These are phyloP conservation scores for Psettodes erumei DNA, from an alignment of 2,113 vertebrate genomes.

Conservation along the genomic window DNA sequence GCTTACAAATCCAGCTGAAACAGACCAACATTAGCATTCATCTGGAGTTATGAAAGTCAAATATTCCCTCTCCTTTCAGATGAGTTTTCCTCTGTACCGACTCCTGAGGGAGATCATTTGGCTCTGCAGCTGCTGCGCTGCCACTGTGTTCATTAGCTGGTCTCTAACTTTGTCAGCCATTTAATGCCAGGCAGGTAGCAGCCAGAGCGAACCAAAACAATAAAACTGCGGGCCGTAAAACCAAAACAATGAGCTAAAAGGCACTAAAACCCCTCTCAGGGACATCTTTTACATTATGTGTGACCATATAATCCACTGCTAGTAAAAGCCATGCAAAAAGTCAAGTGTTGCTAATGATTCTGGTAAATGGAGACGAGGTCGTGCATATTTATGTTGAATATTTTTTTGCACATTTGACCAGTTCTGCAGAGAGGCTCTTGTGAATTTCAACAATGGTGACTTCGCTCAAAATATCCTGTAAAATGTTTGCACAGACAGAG, in stretches of 20 bases:
- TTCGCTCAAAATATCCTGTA: background rate
- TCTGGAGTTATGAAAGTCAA: background rate
- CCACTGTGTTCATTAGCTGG: too few relatives aligned
- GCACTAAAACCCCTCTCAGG: background rate
- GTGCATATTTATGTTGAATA: background rate
- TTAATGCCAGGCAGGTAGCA: background rate
- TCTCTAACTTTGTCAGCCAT: background rate
- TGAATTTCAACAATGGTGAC: too few relatives aligned
- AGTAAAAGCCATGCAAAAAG: background rate
- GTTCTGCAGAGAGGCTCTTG: background rate
- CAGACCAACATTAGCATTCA: background rate
- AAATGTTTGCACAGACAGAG: conserved; percentile 4
- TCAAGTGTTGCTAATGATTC: too few relatives aligned
- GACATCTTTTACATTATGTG: background rate
- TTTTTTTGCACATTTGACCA: background rate
- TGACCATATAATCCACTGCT: background rate
- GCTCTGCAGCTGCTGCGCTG: background rate
- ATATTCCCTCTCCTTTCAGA: background rate
- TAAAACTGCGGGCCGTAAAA: too few relatives aligned
- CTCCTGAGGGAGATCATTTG: background rate
- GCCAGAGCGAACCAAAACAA: too few relatives aligned
- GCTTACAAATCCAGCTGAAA: background rate
- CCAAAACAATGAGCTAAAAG: background rate
- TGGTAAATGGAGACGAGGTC: background rate
- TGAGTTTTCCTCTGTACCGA: too few relatives aligned